Base-by-base conservation (phyloP, 2,797 vertebrate genomes). In the Tympanoctomys barrerae region DNA sequence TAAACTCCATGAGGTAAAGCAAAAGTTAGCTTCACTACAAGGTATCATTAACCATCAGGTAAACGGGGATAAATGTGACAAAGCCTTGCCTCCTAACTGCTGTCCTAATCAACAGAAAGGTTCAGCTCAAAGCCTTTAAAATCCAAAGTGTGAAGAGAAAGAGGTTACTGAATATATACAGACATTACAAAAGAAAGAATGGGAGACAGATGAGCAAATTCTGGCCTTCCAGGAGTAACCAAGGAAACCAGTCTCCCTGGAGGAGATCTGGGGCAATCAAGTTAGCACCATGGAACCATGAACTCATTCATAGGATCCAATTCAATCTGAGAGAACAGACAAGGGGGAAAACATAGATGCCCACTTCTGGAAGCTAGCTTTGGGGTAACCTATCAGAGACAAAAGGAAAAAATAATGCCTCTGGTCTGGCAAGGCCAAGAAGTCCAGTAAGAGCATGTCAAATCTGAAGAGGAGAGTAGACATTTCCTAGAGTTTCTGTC, bases 71-170 rank as follows among this genome's bases (percentile, higher is more conserved):
- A 59, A 12, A 14, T 31, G 21, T 71, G 12, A 82, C 12, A 14
- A 66, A 77, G 28, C 16, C 5, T 33, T 77, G 13, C 18, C 22
- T 71, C 28, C 87, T 71, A 33, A 75, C 57, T 79, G 54, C 13
- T 31, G 2, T 75, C 64, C 19, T 39, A 42, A 28, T 57, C 79
- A 90, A 88, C 5, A 54, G 4, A 78, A 57, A 1, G 16, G 62
- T 14, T 82, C 4, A 66, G n/a, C 18, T 57, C 49, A 22, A 42
- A 7, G 36, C 22, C 54, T 88, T 86, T 49, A 33, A 28, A 78
- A 96, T 78, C 18, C 24, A 82, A 68, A 71, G 39, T 71, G 33
- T 94, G 28, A 33, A 57, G 33, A 92, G n/a, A 61, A 83, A 91
- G 52, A 54, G 18, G 7, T 71, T 75, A 14, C 54, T 57, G 42